phyloP scores from a whole-genome alignment of 92 coral and sea anemone genomes.

The Scolanthus callimorphus region DNA sequence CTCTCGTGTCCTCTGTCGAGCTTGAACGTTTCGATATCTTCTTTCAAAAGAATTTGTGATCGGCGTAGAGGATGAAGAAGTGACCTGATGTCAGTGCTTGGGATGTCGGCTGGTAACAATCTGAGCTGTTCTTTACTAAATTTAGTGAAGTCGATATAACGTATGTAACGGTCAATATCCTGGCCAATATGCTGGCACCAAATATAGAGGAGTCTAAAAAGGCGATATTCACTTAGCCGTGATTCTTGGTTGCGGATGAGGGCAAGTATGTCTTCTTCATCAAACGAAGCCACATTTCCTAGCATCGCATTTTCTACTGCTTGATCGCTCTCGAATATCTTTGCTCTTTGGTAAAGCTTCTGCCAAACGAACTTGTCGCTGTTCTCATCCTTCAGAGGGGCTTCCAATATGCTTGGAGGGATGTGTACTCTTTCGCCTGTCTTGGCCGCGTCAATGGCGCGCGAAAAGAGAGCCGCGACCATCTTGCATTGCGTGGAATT shows the following conservation, averaged over 20 bases:
- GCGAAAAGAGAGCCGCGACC: conserved; percentile 72
- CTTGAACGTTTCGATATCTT: conserved; percentile 36
- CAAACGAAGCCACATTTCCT: conserved; percentile 25
- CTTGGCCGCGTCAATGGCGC: conserved; percentile 87
- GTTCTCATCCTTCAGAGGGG: conserved; percentile 8
- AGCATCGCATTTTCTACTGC: conserved; percentile 8
- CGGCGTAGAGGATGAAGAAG: conserved; percentile 57
- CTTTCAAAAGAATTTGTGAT: conserved; percentile 52
- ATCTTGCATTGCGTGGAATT: conserved; percentile 57
- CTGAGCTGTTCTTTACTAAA: conserved; percentile 48
- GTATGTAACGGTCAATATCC: conserved; percentile 26
- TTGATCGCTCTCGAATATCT: conserved; percentile 46
- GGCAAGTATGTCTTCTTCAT: conserved; percentile 41
- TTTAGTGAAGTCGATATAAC: conserved; percentile 55
- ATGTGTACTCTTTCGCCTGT: conserved; percentile 74
- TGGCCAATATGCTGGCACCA: conserved; percentile 55
- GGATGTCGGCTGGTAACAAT: conserved; percentile 39
- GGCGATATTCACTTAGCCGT: conserved; percentile 58
- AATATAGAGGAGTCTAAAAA: conserved; percentile 66
- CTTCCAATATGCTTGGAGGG: conserved; percentile 24
- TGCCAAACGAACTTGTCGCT: conserved; percentile 71
- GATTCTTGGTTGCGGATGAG: conserved; percentile 41
- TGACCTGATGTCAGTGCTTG: conserved; percentile 26
- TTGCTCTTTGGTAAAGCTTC: conserved; percentile 47
- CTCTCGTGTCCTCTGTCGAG: background rate